phyloP scores from a whole-genome alignment of 2,113 vertebrate genomes.

The Desmodus rotundus region DNA sequence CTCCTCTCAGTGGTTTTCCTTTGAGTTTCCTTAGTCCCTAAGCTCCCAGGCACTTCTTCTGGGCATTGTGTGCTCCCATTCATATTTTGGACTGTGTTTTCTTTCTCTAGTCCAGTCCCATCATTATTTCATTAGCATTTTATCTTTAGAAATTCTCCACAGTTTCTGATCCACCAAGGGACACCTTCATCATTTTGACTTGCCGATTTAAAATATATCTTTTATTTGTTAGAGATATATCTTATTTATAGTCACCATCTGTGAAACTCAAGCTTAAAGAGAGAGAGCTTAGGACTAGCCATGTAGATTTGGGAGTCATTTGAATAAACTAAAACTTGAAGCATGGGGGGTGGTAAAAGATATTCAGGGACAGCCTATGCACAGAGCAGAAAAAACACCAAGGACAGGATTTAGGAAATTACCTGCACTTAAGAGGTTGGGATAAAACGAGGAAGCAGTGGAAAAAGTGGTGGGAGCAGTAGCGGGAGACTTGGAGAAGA shows the following conservation, averaged over 20 bases:
- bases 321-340: slow-evolving; percentile 32
- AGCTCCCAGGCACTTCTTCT: background rate
- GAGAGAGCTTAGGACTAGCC: background rate
- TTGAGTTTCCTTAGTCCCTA: background rate
- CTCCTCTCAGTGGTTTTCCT: background rate
- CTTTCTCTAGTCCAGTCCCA: background rate
- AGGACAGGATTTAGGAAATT: background rate
- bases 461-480: background rate
- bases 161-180: background rate
- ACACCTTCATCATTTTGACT: slow-evolving; percentile 3
- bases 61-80: background rate
- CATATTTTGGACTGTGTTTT: background rate
- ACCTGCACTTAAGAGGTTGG: background rate
- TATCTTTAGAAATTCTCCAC: background rate
- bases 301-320: background rate
- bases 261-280: background rate
- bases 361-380: background rate
- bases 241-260: slow-evolving; percentile 42
- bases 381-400: background rate
- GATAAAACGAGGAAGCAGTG: background rate
- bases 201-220: background rate
- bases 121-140: background rate
- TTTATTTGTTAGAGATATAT: slow-evolving; percentile 14
- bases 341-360: background rate
- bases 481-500: background rate